A percentile compares a stretch with the other conserved stretches of the same genome.
phyloP scores from a whole-genome alignment of 2,888 invertebrate genomes.

The Melanchra persicariae region DNA sequence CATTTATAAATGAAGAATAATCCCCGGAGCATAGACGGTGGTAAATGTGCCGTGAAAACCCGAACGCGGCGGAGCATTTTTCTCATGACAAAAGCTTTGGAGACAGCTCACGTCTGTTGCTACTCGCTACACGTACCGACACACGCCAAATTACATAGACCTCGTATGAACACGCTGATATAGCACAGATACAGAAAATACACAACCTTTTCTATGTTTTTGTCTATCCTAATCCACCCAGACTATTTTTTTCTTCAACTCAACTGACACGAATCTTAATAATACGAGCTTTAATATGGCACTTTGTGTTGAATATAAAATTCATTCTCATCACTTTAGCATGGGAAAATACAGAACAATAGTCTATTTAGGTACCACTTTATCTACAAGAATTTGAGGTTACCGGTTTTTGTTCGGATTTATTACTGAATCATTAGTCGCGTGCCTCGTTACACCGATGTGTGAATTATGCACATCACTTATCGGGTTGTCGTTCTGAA shows the following conservation, averaged over 20 bases:
- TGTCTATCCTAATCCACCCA: slow-evolving; percentile 24
- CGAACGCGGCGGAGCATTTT: slow-evolving; percentile 84
- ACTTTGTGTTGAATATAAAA: slow-evolving; percentile 35
- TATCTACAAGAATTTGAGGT: slow-evolving; percentile 58
- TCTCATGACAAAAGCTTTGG: slow-evolving; percentile 85
- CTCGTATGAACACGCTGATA: slow-evolving; percentile 49
- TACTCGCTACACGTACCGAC: slow-evolving; percentile 66
- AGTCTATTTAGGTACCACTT: slow-evolving; percentile 52
- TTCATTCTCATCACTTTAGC: slow-evolving; percentile 50
- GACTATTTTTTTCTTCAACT: slow-evolving; percentile 22
- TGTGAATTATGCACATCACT: slow-evolving; percentile 48
- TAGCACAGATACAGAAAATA: slow-evolving; percentile 43
- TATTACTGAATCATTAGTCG: slow-evolving; percentile 58
- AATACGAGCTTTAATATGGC: slow-evolving; percentile 11
- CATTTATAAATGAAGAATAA: slow-evolving; percentile 88
- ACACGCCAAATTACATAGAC: slow-evolving; percentile 62
- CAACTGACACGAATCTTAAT: slow-evolving; percentile 37
- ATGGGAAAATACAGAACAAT: slow-evolving; percentile 56
- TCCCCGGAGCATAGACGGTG: slow-evolving; percentile 81
- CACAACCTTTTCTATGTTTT: slow-evolving; percentile 40
- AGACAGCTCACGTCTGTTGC: slow-evolving; percentile 79
- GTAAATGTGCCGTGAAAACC: slow-evolving; percentile 88
- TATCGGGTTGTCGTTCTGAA: slow-evolving; percentile 41
- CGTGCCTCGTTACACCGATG: slow-evolving; percentile 48
- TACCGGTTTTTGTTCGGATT: slow-evolving; percentile 50